A percentile compares a stretch with the other conserved stretches of the same genome.
Evolutionary conservation across 2,888 invertebrate genomes (phyloP).

Genomic region (Sthenelais limicola): DNA sequence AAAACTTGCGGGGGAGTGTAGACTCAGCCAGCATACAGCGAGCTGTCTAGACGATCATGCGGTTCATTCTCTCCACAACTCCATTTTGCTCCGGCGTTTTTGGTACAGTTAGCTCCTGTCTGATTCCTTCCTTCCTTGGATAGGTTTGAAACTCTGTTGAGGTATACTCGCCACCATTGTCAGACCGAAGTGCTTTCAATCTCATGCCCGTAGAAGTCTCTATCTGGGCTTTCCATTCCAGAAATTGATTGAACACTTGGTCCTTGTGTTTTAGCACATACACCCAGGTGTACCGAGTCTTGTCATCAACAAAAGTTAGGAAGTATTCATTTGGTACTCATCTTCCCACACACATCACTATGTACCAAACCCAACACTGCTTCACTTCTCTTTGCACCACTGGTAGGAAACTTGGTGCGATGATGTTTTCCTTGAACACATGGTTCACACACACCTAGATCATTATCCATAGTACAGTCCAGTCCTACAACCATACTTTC

Average conservation of each 20-base stretch:
- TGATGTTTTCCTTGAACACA: conserved; percentile 31
- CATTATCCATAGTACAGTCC: background rate
- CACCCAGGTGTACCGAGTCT: conserved; percentile 33
- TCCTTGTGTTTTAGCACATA: conserved; percentile 36
- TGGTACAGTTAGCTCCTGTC: conserved; percentile 60
- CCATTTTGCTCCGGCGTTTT: conserved; percentile 68
- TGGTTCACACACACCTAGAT: conserved; percentile 34
- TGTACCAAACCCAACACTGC: conserved; percentile 16
- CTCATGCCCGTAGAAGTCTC: conserved; percentile 33
- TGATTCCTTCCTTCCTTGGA: conserved; percentile 58
- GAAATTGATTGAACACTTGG: conserved; percentile 31
- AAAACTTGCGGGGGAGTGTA: conserved; percentile 56
- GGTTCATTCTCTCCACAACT: conserved; percentile 61
- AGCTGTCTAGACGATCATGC: conserved; percentile 61
- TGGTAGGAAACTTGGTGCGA: conserved; percentile 13
- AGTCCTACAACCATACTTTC: conserved; percentile 22
- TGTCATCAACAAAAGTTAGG: conserved; percentile 41
- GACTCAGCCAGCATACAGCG: conserved; percentile 58
- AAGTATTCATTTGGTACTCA: conserved; percentile 26
- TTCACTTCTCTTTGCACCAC: background rate
- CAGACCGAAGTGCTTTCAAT: conserved; percentile 45
- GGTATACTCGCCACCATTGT: no score
- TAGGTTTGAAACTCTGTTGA: conserved; percentile 50
- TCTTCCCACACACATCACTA: conserved; percentile 38
- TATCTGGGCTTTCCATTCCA: conserved; percentile 32